These are phyloP conservation scores for Climacteris rufus DNA, from an alignment of 2,113 vertebrate genomes.

Conservation along the genomic window DNA sequence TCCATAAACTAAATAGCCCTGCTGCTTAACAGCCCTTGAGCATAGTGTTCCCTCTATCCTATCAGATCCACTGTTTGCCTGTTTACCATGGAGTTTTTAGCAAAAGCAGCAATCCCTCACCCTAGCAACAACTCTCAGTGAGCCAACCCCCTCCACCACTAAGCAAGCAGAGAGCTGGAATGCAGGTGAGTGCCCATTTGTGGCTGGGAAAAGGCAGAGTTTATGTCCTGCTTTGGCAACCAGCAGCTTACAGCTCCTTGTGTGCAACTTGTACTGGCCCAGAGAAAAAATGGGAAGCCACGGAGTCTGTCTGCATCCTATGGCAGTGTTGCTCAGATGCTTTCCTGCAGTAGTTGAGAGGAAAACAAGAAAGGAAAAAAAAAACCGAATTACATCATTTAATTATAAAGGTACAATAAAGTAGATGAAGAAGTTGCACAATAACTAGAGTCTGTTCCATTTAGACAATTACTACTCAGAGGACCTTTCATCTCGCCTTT, in stretches of 20 bases:
- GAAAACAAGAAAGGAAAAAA: background rate
- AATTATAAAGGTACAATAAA: slow-evolving; percentile 52
- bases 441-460: slow-evolving; percentile 25
- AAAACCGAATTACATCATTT: slow-evolving; percentile 29
- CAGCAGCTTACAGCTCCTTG: background rate
- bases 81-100: background rate
- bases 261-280: background rate
- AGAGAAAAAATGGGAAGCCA: background rate
- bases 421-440: slow-evolving; percentile 17
- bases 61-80: background rate
- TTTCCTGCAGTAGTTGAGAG: background rate
- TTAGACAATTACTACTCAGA: slow-evolving; percentile 34
- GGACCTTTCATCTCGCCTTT: background rate
- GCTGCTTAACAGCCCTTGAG: background rate
- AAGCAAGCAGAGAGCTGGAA: background rate
- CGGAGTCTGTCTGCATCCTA: background rate
- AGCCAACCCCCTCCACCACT: background rate
- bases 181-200: background rate
- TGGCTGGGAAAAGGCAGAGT: background rate
- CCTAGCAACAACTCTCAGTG: background rate
- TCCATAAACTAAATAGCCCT: background rate
- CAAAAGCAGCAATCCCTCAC: background rate
- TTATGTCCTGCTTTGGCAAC: background rate
- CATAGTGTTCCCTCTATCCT: background rate
- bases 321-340: background rate